Percentiles rank a stretch among this genome's conserved stretches.
Evolutionary conservation across 2,113 vertebrate genomes (phyloP).

Genomic region (Podocnemis expansa): DNA sequence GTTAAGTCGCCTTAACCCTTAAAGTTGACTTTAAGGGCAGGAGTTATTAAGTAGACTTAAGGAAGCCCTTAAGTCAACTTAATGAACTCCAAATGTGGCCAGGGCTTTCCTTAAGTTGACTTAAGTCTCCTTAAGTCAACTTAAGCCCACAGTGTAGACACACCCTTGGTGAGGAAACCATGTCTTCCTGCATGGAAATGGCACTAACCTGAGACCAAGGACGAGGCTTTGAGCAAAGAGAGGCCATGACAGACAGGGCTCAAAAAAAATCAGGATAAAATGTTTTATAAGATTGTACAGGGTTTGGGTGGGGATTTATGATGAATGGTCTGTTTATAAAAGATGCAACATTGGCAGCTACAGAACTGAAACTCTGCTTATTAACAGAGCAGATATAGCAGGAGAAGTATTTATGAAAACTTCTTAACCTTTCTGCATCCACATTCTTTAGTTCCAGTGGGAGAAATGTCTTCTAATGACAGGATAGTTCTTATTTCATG

Average conservation of each 20-base stretch:
- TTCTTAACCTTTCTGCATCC: neutral
- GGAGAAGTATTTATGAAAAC: neutral
- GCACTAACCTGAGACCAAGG: neutral
- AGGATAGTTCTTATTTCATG: neutral
- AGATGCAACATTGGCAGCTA: neutral
- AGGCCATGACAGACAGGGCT: neutral
- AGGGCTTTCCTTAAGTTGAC: too few relatives aligned
- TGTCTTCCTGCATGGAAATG: neutral
- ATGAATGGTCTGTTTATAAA: neutral
- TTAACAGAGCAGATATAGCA: neutral
- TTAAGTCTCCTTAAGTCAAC: too few relatives aligned
- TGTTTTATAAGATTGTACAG: neutral
- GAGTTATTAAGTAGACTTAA: too few relatives aligned
- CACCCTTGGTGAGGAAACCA: neutral
- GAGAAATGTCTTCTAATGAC: conserved; percentile 9
- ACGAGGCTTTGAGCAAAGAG: neutral
- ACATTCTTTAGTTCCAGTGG: neutral
- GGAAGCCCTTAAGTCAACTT: too few relatives aligned
- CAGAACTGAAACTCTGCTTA: neutral
- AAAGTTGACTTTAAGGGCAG: too few relatives aligned
- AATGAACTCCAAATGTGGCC: too few relatives aligned
- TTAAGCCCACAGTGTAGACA: too few relatives aligned
- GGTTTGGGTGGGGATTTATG: neutral
- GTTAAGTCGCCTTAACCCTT: too few relatives aligned
- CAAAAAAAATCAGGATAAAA: neutral